Conservation (phyloP, 2,797 vertebrate genomes). For the Glossophaga mutica region DNA sequence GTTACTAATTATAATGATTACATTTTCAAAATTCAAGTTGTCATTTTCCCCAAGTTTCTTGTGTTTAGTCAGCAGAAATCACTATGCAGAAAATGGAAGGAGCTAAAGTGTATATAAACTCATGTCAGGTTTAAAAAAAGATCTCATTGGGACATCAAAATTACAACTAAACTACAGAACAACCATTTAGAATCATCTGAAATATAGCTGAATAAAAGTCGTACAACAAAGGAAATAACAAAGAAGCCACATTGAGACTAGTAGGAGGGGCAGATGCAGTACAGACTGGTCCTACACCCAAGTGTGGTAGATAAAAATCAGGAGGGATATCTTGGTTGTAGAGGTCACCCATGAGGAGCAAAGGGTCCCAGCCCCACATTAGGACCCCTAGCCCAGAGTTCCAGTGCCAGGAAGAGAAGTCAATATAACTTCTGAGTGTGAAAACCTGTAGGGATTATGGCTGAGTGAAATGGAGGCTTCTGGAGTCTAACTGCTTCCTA, state of each 20-base stretch:
- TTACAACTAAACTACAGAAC: background rate
- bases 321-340: background rate
- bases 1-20: background rate
- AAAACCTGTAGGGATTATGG: background rate
- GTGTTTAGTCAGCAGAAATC: background rate
- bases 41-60: background rate
- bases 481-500: background rate
- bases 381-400: background rate
- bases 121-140: background rate
- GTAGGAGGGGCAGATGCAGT: background rate
- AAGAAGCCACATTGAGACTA: background rate
- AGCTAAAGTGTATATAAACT: background rate
- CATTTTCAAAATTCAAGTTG: background rate
- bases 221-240: background rate
- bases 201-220: background rate
- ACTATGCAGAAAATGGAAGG: background rate
- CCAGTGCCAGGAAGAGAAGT: background rate
- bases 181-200: background rate
- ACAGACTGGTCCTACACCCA: too few relatives aligned
- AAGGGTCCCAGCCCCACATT: background rate
- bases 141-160: background rate
- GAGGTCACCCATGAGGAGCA: background rate
- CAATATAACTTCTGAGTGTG: background rate
- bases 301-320: background rate
- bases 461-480: background rate